Percentiles rank a stretch among this genome's conserved stretches.
Conservation (phyloP, 2,888 invertebrate genomes). For the Brachynemurus nebulosus region DNA sequence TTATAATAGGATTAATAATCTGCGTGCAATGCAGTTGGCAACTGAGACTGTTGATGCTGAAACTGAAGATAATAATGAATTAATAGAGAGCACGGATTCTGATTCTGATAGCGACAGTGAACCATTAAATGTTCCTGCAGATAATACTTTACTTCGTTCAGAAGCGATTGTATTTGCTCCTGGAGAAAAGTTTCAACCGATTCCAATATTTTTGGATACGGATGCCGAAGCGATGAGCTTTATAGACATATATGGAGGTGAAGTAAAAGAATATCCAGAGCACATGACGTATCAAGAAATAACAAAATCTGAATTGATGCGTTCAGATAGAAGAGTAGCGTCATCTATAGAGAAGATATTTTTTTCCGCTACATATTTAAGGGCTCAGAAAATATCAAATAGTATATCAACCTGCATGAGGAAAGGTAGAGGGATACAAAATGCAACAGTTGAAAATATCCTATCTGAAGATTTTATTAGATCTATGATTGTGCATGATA, state of each 20-base stretch:
- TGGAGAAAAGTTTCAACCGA: background rate
- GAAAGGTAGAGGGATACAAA: background rate
- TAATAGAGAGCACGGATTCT: background rate
- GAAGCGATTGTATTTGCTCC: background rate
- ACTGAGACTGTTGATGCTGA: background rate
- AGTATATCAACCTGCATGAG: background rate
- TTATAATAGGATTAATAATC: background rate
- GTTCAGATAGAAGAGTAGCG: background rate
- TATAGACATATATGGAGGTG: background rate
- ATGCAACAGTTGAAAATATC: background rate
- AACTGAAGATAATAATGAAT: background rate
- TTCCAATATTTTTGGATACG: background rate
- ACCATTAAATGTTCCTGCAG: background rate
- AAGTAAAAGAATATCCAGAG: background rate
- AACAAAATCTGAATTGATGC: background rate
- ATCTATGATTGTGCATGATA: background rate
- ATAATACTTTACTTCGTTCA: background rate
- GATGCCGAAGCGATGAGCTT: background rate
- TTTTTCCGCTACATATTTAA: background rate
- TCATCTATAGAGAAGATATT: background rate
- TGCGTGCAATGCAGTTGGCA: too few species aligned
- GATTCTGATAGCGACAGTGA: background rate
- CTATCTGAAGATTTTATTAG: background rate
- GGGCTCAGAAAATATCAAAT: background rate
- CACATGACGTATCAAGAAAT: background rate